These are phyloP conservation scores for Anguilla rostrata DNA, from an alignment of 2,113 vertebrate species.

Conservation along the genomic window DNA sequence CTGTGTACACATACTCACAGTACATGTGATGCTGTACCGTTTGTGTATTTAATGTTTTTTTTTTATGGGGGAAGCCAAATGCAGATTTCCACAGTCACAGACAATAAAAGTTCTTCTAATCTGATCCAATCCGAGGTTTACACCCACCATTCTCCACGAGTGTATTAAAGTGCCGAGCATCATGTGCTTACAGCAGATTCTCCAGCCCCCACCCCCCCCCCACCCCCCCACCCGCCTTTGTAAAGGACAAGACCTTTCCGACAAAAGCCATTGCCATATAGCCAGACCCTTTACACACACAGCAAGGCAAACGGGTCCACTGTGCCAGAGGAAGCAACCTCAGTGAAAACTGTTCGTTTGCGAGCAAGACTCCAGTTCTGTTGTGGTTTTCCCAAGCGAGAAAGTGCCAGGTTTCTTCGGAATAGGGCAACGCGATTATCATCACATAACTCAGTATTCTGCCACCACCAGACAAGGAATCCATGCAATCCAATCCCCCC, in stretches of 20 bases:
- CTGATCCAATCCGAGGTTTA: too few relatives aligned
- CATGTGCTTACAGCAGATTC: not conserved
- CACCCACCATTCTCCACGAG: too few relatives aligned
- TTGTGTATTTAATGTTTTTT: not conserved
- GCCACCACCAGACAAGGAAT: conserved; percentile 7
- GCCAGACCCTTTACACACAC: not conserved
- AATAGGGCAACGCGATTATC: not conserved
- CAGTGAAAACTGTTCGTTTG: not conserved
- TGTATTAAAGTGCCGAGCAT: not conserved
- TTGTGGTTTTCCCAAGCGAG: not conserved
- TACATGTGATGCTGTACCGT: not conserved
- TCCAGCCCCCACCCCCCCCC: too few relatives aligned
- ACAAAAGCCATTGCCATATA: too few relatives aligned
- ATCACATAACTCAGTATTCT: conserved; percentile 15
- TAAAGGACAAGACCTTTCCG: not conserved
- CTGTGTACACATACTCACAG: too few relatives aligned
- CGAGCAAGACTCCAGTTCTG: not conserved
- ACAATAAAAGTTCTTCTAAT: too few relatives aligned
- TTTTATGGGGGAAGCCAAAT: not conserved
- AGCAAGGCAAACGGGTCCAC: conserved; percentile 1
- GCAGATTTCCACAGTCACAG: too few relatives aligned
- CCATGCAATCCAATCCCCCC: not conserved
- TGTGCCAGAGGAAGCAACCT: not conserved
- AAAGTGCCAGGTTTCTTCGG: not conserved
- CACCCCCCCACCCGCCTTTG: not conserved